Evolutionary conservation across 2,797 vertebrate species (phyloP).

Genomic region (Periparus ater): DNA sequence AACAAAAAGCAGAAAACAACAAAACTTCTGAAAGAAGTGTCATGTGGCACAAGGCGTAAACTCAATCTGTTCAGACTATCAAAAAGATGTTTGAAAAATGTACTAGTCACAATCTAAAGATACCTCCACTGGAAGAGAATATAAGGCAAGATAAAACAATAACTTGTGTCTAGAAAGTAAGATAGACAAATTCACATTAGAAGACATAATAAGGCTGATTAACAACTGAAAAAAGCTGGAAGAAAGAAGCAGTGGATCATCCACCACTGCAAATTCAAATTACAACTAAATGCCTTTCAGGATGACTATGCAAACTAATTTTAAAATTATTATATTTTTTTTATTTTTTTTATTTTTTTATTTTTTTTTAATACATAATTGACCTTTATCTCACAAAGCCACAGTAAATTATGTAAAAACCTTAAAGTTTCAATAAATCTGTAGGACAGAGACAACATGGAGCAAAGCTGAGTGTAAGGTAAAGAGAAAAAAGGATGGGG

Average conservation of each 20-base stretch:
- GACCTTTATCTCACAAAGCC: neutral
- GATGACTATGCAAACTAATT: neutral
- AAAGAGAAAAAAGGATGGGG: neutral
- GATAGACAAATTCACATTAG: neutral
- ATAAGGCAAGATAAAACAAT: neutral
- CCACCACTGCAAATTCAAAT: neutral
- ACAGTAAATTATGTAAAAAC: neutral
- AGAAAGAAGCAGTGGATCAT: neutral
- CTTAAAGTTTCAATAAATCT: neutral
- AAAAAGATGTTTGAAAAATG: neutral
- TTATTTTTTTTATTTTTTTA: too few species aligned
- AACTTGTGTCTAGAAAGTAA: neutral
- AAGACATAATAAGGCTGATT: neutral
- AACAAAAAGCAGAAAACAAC: neutral
- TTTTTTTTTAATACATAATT: neutral
- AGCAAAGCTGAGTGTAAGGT: neutral
- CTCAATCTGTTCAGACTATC: neutral
- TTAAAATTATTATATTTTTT: too few species aligned
- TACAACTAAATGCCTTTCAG: neutral
- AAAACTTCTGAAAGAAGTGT: neutral
- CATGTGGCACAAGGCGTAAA: neutral
- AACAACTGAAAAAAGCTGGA: neutral
- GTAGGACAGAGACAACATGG: neutral
- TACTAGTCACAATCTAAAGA: neutral
- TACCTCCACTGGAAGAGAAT: neutral